Evolutionary conservation across 1,140 invertebrate species (phyloP).

Genomic region (Bombus waltoni): DNA sequence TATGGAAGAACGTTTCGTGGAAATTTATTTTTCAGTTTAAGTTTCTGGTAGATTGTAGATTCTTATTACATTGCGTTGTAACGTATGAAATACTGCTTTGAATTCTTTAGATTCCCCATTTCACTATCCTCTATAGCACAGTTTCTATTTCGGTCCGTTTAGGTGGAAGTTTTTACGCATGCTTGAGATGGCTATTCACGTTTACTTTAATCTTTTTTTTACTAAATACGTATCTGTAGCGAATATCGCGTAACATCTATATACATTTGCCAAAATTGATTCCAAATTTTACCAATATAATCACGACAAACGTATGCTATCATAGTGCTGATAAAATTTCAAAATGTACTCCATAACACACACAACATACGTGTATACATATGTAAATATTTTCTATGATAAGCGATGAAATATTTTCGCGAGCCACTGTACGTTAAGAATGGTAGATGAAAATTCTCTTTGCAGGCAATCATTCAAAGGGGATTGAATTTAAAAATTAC

Average conservation of each 20-base stretch:
- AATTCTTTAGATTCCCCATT: background rate
- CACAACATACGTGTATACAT: background rate
- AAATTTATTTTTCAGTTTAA: background rate
- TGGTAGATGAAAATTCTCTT: background rate
- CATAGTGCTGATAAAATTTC: background rate
- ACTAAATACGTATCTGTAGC: too few relatives aligned
- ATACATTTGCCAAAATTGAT: background rate
- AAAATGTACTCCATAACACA: background rate
- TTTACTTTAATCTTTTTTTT: too few relatives aligned
- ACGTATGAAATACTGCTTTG: background rate
- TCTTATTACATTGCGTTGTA: background rate
- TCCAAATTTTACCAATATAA: background rate
- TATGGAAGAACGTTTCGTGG: background rate
- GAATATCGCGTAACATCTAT: too few relatives aligned
- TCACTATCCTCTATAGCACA: too few relatives aligned
- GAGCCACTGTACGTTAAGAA: background rate
- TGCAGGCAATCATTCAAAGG: constrained; percentile 21
- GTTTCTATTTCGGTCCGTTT: too few relatives aligned
- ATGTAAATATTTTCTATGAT: background rate
- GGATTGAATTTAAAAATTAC: constrained; percentile 32
- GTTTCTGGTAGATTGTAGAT: background rate
- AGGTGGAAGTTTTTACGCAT: too few relatives aligned
- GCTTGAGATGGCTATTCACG: too few relatives aligned
- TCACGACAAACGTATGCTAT: background rate
- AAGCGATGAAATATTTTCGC: background rate